Evolutionary conservation across 2,113 vertebrate genomes (phyloP).

Genomic region (Phalacrocorax aristotelis): DNA sequence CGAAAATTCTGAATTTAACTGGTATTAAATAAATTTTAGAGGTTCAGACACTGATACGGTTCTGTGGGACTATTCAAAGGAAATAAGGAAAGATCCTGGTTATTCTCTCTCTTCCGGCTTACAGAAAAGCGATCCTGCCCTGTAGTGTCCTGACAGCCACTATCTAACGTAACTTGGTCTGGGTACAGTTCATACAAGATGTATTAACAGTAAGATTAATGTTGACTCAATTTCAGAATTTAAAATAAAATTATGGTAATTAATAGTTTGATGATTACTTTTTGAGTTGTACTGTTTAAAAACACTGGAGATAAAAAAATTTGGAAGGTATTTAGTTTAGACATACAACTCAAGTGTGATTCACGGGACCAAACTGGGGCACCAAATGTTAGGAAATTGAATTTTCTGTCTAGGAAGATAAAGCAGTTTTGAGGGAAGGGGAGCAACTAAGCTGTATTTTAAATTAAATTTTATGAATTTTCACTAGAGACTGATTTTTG

Average conservation of each 20-base stretch:
- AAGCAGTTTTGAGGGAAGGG: not conserved
- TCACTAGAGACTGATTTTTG: not conserved
- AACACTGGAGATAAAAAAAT: not conserved
- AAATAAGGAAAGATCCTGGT: not conserved
- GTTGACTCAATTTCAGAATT: not conserved
- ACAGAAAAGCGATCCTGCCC: not conserved
- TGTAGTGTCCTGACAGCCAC: not conserved
- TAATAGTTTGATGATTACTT: not conserved
- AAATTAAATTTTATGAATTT: not conserved
- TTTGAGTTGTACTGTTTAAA: not conserved
- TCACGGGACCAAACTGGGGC: not conserved
- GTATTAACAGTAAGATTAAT: not conserved
- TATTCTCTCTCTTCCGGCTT: not conserved
- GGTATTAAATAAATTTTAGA: not conserved
- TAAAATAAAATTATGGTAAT: fast-evolving
- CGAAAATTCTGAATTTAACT: not conserved
- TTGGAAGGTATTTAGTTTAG: not conserved
- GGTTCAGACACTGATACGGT: not conserved
- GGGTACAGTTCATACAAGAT: not conserved
- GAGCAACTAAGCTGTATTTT: not conserved
- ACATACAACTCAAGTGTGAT: not conserved
- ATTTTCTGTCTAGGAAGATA: not conserved
- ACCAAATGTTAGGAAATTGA: not conserved
- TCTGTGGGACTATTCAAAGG: not conserved
- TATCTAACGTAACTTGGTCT: not conserved